A percentile compares a stretch with the other conserved stretches of the same genome.
Evolutionary conservation across 2,113 vertebrate species (phyloP).

Genomic region (Montifringilla adamsi): DNA sequence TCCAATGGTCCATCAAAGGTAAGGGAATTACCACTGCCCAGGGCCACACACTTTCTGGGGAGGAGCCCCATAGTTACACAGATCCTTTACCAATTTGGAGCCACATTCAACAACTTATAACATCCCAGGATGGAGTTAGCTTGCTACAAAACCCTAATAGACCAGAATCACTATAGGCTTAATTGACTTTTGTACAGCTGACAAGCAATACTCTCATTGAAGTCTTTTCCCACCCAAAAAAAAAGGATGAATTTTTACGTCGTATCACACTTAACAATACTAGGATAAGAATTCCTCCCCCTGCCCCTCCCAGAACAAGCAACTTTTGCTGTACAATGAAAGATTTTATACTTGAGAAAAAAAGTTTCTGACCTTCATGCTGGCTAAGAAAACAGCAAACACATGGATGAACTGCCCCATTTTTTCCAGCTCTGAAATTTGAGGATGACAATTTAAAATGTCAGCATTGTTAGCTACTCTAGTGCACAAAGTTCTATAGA

Average conservation of each 20-base stretch:
- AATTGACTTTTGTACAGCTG: background rate
- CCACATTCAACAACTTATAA: background rate
- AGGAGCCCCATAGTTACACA: background rate
- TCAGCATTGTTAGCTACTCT: slow-evolving; percentile 24
- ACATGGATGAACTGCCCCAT: background rate
- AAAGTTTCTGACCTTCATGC: slow-evolving; percentile 29
- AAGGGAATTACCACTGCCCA: background rate
- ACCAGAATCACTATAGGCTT: background rate
- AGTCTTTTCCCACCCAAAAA: background rate
- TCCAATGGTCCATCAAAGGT: background rate
- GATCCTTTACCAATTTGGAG: background rate
- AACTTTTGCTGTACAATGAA: background rate
- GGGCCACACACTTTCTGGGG: background rate
- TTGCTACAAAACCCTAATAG: background rate
- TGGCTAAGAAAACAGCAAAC: slow-evolving; percentile 31
- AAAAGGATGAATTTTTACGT: background rate
- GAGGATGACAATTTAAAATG: slow-evolving; percentile 40
- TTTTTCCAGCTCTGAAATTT: slow-evolving; percentile 20
- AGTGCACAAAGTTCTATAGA: background rate
- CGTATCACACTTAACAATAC: background rate
- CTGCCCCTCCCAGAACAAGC: background rate
- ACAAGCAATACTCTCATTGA: background rate
- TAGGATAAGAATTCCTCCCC: background rate
- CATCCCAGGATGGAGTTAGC: background rate
- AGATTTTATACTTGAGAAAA: background rate